Evolutionary conservation across 2,797 vertebrate genomes (phyloP).

Genomic region (Epinephelus malabaricus): DNA sequence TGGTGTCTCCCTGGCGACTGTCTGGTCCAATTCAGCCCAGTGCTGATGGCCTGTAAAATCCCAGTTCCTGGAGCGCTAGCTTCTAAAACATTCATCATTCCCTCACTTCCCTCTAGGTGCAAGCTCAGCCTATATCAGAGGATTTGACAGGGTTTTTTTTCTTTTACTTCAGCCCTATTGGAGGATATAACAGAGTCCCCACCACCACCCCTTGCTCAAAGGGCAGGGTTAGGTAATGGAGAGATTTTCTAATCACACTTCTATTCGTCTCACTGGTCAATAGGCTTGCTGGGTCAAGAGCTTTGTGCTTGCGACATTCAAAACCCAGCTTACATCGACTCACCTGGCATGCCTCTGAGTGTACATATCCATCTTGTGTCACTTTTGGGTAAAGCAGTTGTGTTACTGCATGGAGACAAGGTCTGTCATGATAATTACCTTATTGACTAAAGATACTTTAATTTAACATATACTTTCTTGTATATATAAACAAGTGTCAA

Average conservation of each 20-base stretch:
- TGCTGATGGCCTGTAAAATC: constrained; percentile 74
- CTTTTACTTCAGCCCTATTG: constrained; percentile 36
- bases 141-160: constrained; percentile 69
- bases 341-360: constrained; percentile 39
- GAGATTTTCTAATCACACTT: constrained; percentile 56
- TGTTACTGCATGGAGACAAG: not conserved
- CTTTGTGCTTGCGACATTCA: constrained; percentile 12
- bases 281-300: constrained; percentile 33
- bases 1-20: constrained; percentile 71
- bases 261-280: constrained; percentile 57
- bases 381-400: not conserved
- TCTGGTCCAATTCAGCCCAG: constrained; percentile 76
- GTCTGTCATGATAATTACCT: no score
- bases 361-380: constrained; percentile 20
- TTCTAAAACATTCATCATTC: constrained; percentile 78
- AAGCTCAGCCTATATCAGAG: constrained; percentile 64
- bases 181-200: constrained; percentile 53
- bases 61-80: constrained; percentile 63
- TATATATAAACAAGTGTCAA: no score
- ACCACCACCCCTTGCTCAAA: constrained; percentile 20
- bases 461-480: no score
- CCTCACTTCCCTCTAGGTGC: constrained; percentile 59
- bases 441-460: no score
- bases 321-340: constrained; percentile 41
- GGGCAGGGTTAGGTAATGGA: constrained; percentile 30